Evolutionary conservation across 2,113 vertebrate species (phyloP).

Genomic region (Crotalus helleri): DNA sequence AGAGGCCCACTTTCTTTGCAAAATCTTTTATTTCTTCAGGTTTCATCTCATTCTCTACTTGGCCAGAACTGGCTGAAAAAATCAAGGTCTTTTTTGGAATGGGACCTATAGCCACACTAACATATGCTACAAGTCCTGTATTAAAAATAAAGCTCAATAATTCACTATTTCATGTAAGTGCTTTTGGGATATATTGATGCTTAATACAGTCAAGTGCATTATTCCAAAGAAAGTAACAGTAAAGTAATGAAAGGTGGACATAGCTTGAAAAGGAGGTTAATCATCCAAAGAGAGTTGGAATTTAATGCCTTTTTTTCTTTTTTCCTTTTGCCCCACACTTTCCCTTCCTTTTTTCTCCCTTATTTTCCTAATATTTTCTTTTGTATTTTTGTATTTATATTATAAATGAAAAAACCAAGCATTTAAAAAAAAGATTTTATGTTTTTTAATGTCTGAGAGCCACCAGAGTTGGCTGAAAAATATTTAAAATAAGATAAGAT

Average conservation of each 20-base stretch:
- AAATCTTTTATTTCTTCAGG: slow-evolving; percentile 58
- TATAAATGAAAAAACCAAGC: no score
- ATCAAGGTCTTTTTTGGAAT: slow-evolving; percentile 83
- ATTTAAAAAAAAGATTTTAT: no score
- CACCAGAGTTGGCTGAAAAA: not conserved
- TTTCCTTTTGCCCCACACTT: no score
- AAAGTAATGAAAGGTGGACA: not conserved
- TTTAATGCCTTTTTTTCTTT: no score
- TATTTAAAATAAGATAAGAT: not conserved
- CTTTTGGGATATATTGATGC: no score
- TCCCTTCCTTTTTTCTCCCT: no score
- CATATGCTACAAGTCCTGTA: slow-evolving; percentile 71
- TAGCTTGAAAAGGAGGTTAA: not conserved
- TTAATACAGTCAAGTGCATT: not conserved
- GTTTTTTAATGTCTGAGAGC: not conserved
- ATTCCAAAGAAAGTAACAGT: not conserved
- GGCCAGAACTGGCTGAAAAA: slow-evolving; percentile 82
- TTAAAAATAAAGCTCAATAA: slow-evolving; percentile 53
- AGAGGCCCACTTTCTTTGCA: not conserved
- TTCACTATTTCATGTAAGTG: slow-evolving; percentile 71
- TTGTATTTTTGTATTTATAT: no score
- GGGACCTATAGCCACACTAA: slow-evolving; percentile 78
- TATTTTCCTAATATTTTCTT: no score
- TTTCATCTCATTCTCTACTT: slow-evolving; percentile 84
- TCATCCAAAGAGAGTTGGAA: no score